A percentile compares a stretch with the other conserved stretches of the same genome.
Evolutionary conservation across 1,140 invertebrate species (phyloP).

Genomic region (Tetranychus cinnabarinus): DNA sequence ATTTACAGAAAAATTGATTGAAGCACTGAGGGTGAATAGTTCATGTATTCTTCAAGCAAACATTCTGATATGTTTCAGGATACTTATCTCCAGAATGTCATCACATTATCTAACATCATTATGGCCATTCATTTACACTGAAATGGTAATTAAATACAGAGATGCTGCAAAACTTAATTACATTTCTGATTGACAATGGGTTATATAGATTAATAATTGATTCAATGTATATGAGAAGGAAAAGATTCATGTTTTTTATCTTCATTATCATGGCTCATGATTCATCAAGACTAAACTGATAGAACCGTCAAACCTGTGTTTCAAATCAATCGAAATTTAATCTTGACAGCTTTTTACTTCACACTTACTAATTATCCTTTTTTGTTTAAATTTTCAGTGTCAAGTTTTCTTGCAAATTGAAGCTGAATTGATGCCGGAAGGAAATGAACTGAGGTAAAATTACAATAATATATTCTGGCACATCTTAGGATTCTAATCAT

Average conservation of each 20-base stretch:
- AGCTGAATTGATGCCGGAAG: conserved; percentile 44
- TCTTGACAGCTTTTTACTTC: too few species aligned
- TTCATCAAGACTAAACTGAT: too few species aligned
- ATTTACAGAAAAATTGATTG: conserved; percentile 52
- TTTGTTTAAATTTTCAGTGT: conserved; percentile 21
- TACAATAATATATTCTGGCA: too few species aligned
- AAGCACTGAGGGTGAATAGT: conserved; percentile 51
- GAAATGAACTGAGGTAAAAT: not conserved
- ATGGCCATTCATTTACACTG: conserved; percentile 82
- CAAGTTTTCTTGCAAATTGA: conserved; percentile 76
- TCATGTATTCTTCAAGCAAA: conserved; percentile 59
- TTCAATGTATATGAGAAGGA: too few species aligned
- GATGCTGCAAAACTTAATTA: too few species aligned
- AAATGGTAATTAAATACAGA: conserved; percentile 33
- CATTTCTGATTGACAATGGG: too few species aligned
- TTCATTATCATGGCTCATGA: too few species aligned
- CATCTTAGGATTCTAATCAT: not conserved
- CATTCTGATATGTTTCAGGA: conserved; percentile 73
- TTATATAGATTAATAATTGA: too few species aligned
- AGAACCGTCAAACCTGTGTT: too few species aligned
- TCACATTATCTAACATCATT: conserved; percentile 61
- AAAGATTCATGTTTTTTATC: too few species aligned
- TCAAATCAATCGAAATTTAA: too few species aligned
- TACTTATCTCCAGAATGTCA: conserved; percentile 62
- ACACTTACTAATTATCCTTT: too few species aligned